A percentile compares a stretch with the other conserved stretches of the same genome.
Evolutionary conservation across 2,888 invertebrate species (phyloP).

Genomic region (Pseudanteris insignis): DNA sequence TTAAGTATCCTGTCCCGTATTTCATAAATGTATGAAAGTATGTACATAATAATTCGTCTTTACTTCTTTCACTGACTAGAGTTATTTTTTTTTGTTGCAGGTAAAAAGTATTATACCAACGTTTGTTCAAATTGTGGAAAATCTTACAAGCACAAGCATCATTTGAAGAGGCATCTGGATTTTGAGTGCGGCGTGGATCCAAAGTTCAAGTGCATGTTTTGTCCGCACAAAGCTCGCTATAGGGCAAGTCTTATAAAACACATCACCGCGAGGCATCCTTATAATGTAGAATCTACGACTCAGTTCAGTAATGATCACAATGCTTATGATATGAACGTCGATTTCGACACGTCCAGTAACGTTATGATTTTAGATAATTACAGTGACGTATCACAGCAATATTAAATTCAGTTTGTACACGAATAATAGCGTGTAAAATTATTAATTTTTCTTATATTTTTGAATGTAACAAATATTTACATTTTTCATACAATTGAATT

Average conservation of each 20-base stretch:
- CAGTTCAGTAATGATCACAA: conserved; percentile 20
- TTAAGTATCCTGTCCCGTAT: too few relatives aligned
- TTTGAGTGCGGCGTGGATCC: conserved; percentile 69
- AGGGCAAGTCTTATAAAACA: conserved; percentile 62
- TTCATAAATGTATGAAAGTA: not conserved
- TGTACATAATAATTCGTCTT: not conserved
- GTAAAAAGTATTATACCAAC: conserved; percentile 25
- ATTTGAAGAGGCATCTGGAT: conserved; percentile 58
- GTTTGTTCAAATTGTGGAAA: conserved; percentile 56
- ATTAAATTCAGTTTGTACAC: not conserved
- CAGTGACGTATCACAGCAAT: conserved; percentile 19
- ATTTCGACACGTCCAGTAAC: conserved; percentile 11
- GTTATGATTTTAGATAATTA: conserved; percentile 12
- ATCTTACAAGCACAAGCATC: conserved; percentile 61
- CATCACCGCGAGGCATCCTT: conserved; percentile 56
- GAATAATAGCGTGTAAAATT: too few relatives aligned
- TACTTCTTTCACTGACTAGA: conserved; percentile 18
- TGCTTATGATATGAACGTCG: conserved; percentile 2
- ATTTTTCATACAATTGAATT: too few relatives aligned
- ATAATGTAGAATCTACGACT: conserved; percentile 23
- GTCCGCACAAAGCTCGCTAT: conserved; percentile 64
- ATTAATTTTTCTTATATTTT: too few relatives aligned
- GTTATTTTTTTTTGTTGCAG: conserved; percentile 31
- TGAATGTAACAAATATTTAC: too few relatives aligned
- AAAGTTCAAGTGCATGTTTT: conserved; percentile 65